phyloP scores from a whole-genome alignment of 2,113 vertebrate genomes.

The Haplochromis burtoni region DNA sequence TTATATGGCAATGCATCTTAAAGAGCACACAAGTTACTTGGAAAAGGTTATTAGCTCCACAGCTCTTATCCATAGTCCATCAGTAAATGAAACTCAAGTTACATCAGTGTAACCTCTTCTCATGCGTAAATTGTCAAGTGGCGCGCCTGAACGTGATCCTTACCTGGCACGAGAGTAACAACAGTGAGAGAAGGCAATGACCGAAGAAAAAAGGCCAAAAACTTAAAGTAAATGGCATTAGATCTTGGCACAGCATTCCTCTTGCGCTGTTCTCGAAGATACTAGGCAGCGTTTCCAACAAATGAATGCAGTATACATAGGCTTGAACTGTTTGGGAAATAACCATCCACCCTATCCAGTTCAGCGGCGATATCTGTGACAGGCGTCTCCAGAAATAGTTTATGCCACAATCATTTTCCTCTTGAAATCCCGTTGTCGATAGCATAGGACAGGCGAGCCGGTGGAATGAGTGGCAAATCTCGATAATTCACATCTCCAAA shows the following conservation, averaged over 20 bases:
- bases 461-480: conserved; percentile 29
- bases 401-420: conserved; percentile 64
- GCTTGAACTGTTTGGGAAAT: conserved; percentile 61
- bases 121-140: conserved; percentile 38
- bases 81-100: conserved; percentile 17
- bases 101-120: conserved; percentile 21
- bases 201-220: conserved; percentile 71
- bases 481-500: conserved; percentile 63
- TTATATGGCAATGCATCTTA: background rate
- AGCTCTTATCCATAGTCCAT: background rate
- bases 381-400: conserved; percentile 64
- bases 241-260: conserved; percentile 73
- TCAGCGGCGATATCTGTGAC: conserved; percentile 58
- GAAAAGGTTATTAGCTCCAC: background rate
- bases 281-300: conserved; percentile 61
- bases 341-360: conserved; percentile 64
- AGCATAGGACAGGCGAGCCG: conserved; percentile 61
- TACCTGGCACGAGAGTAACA: conserved; percentile 74
- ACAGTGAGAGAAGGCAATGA: conserved; percentile 69
- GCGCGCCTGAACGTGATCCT: conserved; percentile 34
- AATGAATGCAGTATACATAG: conserved; percentile 59
- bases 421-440: conserved; percentile 54
- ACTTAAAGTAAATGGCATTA: conserved; percentile 70
- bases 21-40: background rate
- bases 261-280: conserved; percentile 64